These are phyloP conservation scores for Vanessa atalanta DNA, from an alignment of 1,140 invertebrate species.

Conservation along the genomic window DNA sequence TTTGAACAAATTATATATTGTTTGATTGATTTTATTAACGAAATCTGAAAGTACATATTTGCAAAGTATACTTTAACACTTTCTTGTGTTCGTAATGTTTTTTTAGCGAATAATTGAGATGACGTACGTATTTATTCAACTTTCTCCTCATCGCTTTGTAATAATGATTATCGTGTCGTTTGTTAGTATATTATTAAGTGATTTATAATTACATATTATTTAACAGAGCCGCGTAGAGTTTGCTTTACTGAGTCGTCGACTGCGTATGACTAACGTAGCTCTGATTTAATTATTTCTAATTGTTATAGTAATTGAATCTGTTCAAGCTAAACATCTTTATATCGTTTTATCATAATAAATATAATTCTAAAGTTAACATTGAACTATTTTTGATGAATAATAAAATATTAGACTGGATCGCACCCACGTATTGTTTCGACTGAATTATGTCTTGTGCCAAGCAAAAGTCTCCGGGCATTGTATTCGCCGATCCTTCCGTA, in stretches of 20 bases:
- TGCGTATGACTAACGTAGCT: too few species aligned
- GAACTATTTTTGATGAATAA: neutral
- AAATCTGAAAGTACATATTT: slow-evolving; percentile 3
- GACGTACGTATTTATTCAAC: neutral
- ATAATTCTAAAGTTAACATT: neutral
- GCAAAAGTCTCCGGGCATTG: slow-evolving; percentile 61
- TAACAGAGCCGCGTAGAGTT: too few species aligned
- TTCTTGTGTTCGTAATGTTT: neutral
- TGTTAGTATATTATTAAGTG: too few species aligned
- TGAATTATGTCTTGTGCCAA: slow-evolving; percentile 58
- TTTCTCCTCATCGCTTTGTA: neutral
- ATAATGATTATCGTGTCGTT: neutral
- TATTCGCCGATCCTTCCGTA: slow-evolving; percentile 45
- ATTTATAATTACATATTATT: too few species aligned
- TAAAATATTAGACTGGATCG: slow-evolving; percentile 33
- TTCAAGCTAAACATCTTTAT: too few species aligned
- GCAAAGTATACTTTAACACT: neutral
- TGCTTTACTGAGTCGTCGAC: too few species aligned
- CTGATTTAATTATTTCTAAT: too few species aligned
- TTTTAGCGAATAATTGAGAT: neutral
- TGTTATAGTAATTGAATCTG: too few species aligned
- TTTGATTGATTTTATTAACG: neutral
- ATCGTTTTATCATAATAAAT: too few species aligned
- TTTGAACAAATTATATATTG: too few species aligned
- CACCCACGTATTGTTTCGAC: slow-evolving; percentile 67